Base-by-base conservation (phyloP, 2,888 invertebrate genomes). In the Drosophila picticornis region DNA sequence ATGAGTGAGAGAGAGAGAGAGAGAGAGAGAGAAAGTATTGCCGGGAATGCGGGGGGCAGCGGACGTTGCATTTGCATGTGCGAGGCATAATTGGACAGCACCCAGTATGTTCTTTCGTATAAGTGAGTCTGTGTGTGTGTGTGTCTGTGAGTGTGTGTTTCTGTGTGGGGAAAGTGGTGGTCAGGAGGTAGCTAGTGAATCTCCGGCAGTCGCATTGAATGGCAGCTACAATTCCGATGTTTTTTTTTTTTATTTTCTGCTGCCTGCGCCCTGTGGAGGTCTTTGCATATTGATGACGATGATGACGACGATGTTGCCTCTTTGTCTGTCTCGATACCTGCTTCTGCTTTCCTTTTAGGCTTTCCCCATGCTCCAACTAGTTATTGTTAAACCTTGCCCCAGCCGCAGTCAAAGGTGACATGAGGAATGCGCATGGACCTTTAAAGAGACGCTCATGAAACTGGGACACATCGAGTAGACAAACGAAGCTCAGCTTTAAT, bases 21-120 rank as follows among this genome's bases (percentile, higher is more conserved):
- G n/a, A 36, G 16, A 16, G 34, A 32, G 38, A 38, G 9, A 46
- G 22, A 25, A 22, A 46, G 22, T 27, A 29, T n/a, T 27, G 55
- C 31, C 10, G 31, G n/a, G 0, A 27, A 51, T 43, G 3, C 19
- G 13, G 43, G 51, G 32, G 57, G 29, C 34, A 52, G 50, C 53
- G 27, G 86, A 88, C 86, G 86, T 86, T 85, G 90, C 85, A 86
- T 90, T 90, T 88, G 74, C 89, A 86, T 85, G 85, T 90, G 85
- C 87, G 87, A 66, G 87, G 84, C 90, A 88, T 85, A 85, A 90
- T 90, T 85, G 85, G 90, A 85, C 84, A 86, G 78, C 78, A 61
- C 73, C 82, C 79, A 73, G 83, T 73, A 80, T 71, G 61, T 64
- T 25, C 66, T 77, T 43, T 52, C 52, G 43, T 56, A 40, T 58